phyloP scores from a whole-genome alignment of 2,888 invertebrate genomes.

The Erebia epiphron region DNA sequence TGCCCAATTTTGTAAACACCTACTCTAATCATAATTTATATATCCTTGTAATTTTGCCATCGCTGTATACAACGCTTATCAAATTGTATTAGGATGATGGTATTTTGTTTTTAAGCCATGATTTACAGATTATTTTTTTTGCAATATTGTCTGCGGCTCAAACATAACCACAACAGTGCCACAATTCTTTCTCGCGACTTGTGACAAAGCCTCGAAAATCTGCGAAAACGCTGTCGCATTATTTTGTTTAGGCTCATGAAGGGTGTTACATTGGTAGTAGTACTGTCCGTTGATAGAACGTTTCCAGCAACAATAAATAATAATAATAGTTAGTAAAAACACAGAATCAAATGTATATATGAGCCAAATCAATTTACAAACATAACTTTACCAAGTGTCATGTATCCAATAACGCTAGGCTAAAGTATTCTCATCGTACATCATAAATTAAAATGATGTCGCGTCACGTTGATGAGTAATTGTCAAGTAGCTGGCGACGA shows the following conservation, averaged over 20 bases:
- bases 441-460: slow-evolving; percentile 50
- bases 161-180: too few species aligned
- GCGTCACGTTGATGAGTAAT: slow-evolving; percentile 53
- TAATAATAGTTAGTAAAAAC: background rate
- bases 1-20: slow-evolving; percentile 5
- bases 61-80: background rate
- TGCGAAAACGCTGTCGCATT: too few species aligned
- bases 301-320: background rate
- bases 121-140: background rate
- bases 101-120: background rate
- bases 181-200: too few species aligned
- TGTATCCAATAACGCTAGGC: slow-evolving; percentile 42
- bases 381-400: slow-evolving; percentile 4
- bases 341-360: background rate
- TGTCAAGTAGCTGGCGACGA: slow-evolving; percentile 44
- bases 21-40: background rate
- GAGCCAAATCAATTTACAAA: background rate
- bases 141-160: background rate
- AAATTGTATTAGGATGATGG: background rate
- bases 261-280: too few species aligned
- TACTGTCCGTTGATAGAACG: background rate
- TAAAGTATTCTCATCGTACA: slow-evolving; percentile 51
- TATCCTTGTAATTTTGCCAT: background rate
- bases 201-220: too few species aligned
- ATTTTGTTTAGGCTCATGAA: too few species aligned